A percentile compares a stretch with the other conserved stretches of the same genome.
phyloP scores from a whole-genome alignment of 2,113 vertebrate species.

The Parus major region DNA sequence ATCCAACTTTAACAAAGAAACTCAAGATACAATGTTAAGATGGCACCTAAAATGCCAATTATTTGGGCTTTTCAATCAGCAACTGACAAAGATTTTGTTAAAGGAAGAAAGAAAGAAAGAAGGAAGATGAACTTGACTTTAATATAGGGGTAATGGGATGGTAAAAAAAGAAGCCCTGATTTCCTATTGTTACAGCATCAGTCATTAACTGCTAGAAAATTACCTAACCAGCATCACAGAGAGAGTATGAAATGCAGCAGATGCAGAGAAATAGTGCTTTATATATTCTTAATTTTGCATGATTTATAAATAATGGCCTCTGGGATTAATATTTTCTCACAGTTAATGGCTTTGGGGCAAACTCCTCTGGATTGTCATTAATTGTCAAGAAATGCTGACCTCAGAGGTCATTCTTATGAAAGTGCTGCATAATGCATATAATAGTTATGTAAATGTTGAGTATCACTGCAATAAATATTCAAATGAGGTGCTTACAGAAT shows the following conservation, averaged over 20 bases:
- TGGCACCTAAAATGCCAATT: not conserved
- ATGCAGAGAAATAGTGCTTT: not conserved
- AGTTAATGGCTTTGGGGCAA: not conserved
- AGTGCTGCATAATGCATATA: not conserved
- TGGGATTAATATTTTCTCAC: conserved; percentile 13
- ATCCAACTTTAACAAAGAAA: not conserved
- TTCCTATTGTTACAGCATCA: conserved; percentile 17
- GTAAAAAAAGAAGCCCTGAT: conserved; percentile 1
- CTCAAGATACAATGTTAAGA: not conserved
- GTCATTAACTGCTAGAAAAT: conserved; percentile 16
- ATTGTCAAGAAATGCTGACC: conserved; percentile 29
- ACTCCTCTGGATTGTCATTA: conserved; percentile 11
- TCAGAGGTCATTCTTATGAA: conserved; percentile 19
- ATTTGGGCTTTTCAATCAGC: not conserved
- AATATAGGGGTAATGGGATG: not conserved
- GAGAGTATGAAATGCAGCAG: not conserved
- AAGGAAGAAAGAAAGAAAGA: not conserved
- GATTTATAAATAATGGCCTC: conserved; percentile 27
- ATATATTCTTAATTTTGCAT: not conserved
- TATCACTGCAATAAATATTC: conserved; percentile 26
- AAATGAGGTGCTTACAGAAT: not conserved
- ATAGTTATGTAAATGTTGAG: conserved; percentile 3
- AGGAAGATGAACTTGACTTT: not conserved
- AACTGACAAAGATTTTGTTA: conserved; percentile 1
- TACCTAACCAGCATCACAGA: not conserved